Percentiles rank a stretch among this genome's conserved stretches.
These are phyloP conservation scores for Rostratula benghalensis DNA, from an alignment of 2,113 vertebrate genomes.

Conservation along the genomic window DNA sequence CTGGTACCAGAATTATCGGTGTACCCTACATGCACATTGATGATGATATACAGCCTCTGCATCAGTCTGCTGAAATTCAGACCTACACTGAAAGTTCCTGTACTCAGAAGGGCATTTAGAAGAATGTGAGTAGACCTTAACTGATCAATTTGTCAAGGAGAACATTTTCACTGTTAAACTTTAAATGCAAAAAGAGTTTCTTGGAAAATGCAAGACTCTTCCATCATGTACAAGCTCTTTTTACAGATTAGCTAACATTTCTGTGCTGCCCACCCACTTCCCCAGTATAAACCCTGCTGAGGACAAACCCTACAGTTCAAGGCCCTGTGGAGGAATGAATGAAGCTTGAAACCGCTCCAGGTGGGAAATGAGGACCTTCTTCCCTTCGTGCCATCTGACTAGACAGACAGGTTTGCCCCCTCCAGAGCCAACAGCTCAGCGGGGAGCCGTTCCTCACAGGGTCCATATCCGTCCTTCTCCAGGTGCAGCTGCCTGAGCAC, in stretches of 20 bases:
- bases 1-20: conserved; percentile 23
- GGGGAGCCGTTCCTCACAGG: rapidly evolving
- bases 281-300: not conserved
- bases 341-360: not conserved
- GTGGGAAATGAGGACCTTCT: not conserved
- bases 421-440: not conserved
- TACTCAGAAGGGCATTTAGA: not conserved
- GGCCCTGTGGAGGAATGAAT: not conserved
- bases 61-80: not conserved
- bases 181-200: not conserved
- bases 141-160: not conserved
- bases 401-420: not conserved
- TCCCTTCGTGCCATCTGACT: not conserved
- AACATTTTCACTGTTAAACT: not conserved
- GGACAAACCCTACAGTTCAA: not conserved
- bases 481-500: not conserved
- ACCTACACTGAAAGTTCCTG: not conserved
- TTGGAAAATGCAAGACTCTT: not conserved
- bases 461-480: not conserved
- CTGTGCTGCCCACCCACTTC: not conserved
- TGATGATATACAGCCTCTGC: not conserved
- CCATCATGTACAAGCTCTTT: not conserved
- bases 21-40: not conserved
- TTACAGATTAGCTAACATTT: not conserved
- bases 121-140: not conserved